Percentiles rank a stretch among this genome's conserved stretches.
phyloP scores from a whole-genome alignment of 2,888 invertebrate genomes.

The Epinotia brunnichana region DNA sequence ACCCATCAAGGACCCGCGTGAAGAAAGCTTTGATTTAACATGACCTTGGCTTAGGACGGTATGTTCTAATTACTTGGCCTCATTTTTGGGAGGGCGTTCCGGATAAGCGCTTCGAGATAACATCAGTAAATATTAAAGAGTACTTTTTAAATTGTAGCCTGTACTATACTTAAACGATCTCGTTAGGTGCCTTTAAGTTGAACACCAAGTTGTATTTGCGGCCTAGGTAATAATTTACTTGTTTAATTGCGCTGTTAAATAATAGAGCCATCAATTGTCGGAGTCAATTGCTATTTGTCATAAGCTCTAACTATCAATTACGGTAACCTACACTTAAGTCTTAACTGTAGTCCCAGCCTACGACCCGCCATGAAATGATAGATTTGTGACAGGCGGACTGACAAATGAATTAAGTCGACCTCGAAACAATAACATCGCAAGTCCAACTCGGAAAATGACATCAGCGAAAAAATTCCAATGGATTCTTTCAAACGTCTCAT shows the following conservation, averaged over 20 bases:
- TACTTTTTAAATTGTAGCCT: not conserved
- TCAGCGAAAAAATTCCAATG: slow-evolving; percentile 37
- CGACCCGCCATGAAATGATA: slow-evolving; percentile 24
- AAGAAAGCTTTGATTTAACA: slow-evolving; percentile 45
- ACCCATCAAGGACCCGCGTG: slow-evolving; percentile 74
- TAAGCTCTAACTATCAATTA: slow-evolving; percentile 29
- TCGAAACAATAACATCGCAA: slow-evolving; percentile 31
- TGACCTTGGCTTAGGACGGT: slow-evolving; percentile 40
- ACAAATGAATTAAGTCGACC: slow-evolving; percentile 29
- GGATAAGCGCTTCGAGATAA: slow-evolving; percentile 1
- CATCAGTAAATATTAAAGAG: slow-evolving; percentile 11
- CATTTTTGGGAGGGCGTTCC: slow-evolving; percentile 35
- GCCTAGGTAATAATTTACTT: not conserved
- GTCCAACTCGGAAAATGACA: slow-evolving; percentile 28
- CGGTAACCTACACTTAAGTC: slow-evolving; percentile 33
- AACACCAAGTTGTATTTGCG: not conserved
- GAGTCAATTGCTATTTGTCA: slow-evolving; percentile 7
- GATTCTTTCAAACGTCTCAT: slow-evolving; percentile 34
- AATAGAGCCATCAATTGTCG: slow-evolving; percentile 2
- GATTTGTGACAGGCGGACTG: slow-evolving; percentile 34
- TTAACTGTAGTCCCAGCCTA: slow-evolving; percentile 36
- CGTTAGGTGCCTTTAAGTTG: not conserved
- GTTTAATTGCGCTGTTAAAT: slow-evolving; percentile 6
- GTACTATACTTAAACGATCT: not conserved
- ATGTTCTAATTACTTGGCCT: slow-evolving; percentile 35